These are phyloP conservation scores for Pachypsylla venusta DNA, from an alignment of 1,140 invertebrate species.

Conservation along the genomic window DNA sequence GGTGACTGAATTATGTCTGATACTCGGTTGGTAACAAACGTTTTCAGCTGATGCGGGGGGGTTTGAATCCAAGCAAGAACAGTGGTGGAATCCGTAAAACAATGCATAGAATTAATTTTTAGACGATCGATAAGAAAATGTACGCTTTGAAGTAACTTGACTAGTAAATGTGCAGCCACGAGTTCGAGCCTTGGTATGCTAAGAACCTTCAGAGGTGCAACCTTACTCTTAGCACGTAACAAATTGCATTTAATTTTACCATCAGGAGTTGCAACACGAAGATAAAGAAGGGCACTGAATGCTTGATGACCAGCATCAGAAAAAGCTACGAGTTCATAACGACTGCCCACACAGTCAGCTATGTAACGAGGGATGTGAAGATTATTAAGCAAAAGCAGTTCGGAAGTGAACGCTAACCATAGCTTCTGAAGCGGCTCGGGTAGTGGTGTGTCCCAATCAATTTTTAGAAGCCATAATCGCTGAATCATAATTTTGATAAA, in stretches of 20 bases:
- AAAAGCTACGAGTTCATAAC: constrained; percentile 25
- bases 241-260: constrained; percentile 13
- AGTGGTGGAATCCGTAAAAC: constrained; percentile 29
- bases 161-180: constrained; percentile 30
- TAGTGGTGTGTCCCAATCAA: no score
- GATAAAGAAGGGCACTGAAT: constrained; percentile 28
- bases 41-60: constrained; percentile 16
- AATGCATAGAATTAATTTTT: constrained; percentile 4
- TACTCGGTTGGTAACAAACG: constrained; percentile 29
- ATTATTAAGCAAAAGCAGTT: no score
- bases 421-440: no score
- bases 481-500: neutral
- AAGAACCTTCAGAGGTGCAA: constrained; percentile 20
- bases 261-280: constrained; percentile 18
- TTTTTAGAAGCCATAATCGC: no score
- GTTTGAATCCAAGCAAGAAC: constrained; percentile 26
- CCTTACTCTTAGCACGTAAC: constrained; percentile 20
- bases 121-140: neutral
- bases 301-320: constrained; percentile 27
- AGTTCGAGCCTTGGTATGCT: constrained; percentile 36
- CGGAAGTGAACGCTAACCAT: no score
- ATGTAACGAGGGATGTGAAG: no score
- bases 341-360: no score
- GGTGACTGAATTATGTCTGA: constrained; percentile 26
- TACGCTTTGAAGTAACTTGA: constrained; percentile 26